Conservation (phyloP, 2,888 invertebrate species). For the Scaeva pyrastri region DNA sequence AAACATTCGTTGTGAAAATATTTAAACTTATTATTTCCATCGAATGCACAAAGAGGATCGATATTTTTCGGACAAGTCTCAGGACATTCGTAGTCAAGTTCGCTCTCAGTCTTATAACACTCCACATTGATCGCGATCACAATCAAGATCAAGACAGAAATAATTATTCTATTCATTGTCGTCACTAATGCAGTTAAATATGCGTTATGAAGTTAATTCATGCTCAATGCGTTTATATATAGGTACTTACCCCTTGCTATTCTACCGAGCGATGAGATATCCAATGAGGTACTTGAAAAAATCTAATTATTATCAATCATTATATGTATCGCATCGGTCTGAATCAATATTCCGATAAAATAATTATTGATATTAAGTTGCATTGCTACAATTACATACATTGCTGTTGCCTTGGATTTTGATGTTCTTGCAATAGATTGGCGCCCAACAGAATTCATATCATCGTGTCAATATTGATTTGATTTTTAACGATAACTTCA, state of each 20-base stretch:
- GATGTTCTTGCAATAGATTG: conserved; percentile 14
- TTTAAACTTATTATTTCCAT: conserved; percentile 69
- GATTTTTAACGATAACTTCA: conserved; percentile 17
- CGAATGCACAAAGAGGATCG: conserved; percentile 77
- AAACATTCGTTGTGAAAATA: conserved; percentile 78
- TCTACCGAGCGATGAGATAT: background rate
- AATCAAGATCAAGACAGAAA: conserved; percentile 23
- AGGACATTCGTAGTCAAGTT: conserved; percentile 70
- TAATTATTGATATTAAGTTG: conserved; percentile 11
- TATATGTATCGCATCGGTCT: background rate
- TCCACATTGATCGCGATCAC: conserved; percentile 12
- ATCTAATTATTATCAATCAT: conserved; percentile 36
- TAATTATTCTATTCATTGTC: conserved; percentile 38
- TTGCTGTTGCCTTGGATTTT: conserved; percentile 30
- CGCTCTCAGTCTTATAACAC: conserved; percentile 56
- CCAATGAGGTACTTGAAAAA: conserved; percentile 9
- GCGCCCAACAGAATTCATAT: conserved; percentile 49
- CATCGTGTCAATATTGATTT: conserved; percentile 37
- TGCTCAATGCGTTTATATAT: conserved; percentile 57
- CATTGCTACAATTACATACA: background rate
- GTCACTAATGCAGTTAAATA: background rate
- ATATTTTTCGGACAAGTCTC: conserved; percentile 76
- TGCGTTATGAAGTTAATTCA: conserved; percentile 36
- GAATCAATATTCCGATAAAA: conserved; percentile 29
- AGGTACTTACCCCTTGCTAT: too few species aligned